phyloP scores from a whole-genome alignment of 1,140 invertebrate genomes.

The Drosophila cardini region DNA sequence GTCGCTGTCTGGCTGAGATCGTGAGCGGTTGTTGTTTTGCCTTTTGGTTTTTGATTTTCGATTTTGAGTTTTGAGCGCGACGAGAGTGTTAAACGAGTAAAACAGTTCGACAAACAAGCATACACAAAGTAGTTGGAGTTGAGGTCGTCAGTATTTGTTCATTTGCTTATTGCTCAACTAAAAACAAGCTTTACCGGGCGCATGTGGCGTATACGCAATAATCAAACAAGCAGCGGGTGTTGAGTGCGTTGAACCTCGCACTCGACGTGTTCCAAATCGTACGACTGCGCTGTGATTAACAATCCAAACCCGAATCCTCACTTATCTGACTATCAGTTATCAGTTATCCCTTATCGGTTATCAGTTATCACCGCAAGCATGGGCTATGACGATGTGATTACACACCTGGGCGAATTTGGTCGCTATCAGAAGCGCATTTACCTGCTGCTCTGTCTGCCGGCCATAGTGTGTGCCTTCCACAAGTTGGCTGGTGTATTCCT shows the following conservation, averaged over 20 bases:
- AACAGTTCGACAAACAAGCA: conserved; percentile 1
- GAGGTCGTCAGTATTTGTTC: background rate
- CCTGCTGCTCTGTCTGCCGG: conserved; percentile 89
- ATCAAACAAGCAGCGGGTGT: background rate
- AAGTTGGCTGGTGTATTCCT: conserved; percentile 91
- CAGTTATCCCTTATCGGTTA: background rate
- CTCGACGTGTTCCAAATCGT: conserved; percentile 44
- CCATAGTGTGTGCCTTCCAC: conserved; percentile 91
- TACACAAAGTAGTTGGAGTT: background rate
- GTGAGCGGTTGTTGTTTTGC: conserved; percentile 34
- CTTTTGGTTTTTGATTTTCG: too few relatives aligned
- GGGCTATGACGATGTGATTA: conserved; percentile 91
- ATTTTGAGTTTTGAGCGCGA: conserved; percentile 3
- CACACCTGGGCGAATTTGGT: conserved; percentile 90
- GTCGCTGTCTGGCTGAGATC: conserved; percentile 36
- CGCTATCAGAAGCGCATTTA: conserved; percentile 90
- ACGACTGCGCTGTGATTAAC: conserved; percentile 49
- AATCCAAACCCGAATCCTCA: conserved; percentile 1
- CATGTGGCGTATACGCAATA: conserved; percentile 62
- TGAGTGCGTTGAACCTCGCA: conserved; percentile 46
- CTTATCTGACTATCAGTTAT: background rate
- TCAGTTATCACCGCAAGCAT: conserved; percentile 85
- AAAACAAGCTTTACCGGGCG: conserved; percentile 18
- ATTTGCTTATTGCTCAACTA: conserved; percentile 18
- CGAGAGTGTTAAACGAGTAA: background rate